phyloP scores from a whole-genome alignment of 2,888 invertebrate genomes.

The Morpho helenor region DNA sequence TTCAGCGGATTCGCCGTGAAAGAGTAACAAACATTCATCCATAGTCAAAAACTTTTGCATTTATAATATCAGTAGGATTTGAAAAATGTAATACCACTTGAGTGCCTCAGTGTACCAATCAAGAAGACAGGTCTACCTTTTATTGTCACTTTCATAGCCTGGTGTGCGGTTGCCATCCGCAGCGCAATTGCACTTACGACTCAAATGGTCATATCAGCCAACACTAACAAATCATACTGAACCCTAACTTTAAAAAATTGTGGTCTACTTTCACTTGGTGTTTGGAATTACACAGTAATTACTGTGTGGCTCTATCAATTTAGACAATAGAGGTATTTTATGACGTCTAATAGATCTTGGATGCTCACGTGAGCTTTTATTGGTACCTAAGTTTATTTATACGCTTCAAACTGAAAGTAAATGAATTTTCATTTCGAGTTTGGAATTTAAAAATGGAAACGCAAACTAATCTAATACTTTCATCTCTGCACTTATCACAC shows the following conservation, averaged over 20 bases:
- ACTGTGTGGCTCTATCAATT: slow-evolving; percentile 39
- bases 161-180: slow-evolving; percentile 75
- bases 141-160: slow-evolving; percentile 73
- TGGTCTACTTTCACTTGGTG: slow-evolving; percentile 13
- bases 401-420: no score
- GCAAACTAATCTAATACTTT: no score
- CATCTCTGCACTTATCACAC: no score
- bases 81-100: slow-evolving; percentile 12
- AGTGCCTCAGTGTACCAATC: slow-evolving; percentile 54
- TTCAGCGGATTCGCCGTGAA: no score
- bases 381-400: no score
- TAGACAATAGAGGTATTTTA: slow-evolving; percentile 36
- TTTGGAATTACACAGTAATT: slow-evolving; percentile 30
- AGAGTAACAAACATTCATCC: no score
- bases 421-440: no score
- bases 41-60: no score
- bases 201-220: slow-evolving; percentile 33
- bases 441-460: no score
- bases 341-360: slow-evolving; percentile 21
- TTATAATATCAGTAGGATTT: no score
- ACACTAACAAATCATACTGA: slow-evolving; percentile 2
- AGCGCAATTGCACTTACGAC: slow-evolving; percentile 51
- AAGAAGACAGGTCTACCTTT: slow-evolving; percentile 73
- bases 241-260: background rate
- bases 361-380: slow-evolving; percentile 15